Evolutionary conservation across 2,888 invertebrate species (phyloP), one percentile per base, ranked within the genome.

Genomic region (Ornithoptera priamus): DNA sequence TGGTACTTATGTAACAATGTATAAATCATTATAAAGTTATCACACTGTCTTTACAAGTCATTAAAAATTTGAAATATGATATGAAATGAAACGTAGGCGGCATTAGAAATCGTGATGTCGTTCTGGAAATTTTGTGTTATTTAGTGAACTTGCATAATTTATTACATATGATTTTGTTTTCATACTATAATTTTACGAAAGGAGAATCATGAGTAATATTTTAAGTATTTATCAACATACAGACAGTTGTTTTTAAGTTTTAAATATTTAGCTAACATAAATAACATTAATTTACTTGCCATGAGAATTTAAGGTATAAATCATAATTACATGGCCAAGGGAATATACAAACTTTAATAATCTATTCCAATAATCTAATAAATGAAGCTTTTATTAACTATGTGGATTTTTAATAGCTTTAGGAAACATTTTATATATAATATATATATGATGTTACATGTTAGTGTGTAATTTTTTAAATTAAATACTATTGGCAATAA

Each of bases 11-110:
- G 57, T 57, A 57, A 57, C 50, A 56, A 24, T 57, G 22, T 53
- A 12, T 18, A 20, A 61, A 70, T 59, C 50, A 66, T 30, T 53
- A 42, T 66, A 66, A 18, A 15, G 60, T 60, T 60, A 59, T 59
- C n/a, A 36, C 60, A 60, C 60, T 60, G 60, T 66, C 66, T 66
- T 50, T 66, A 50, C 53, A 60, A 59, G n/a, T 60, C 46, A 20
- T 66, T 66, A 50, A 50, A 50, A n/a, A 66, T 60, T 66, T 50
- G 30, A 50, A 60, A 66, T 66, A 20, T 57, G n/a, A 66, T 60
- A 59, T 66, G 36, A 60, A 66, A 53, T 17, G 53, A 36, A 42
- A 50, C 60, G 66, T 66, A 36, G 66, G 66, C 60, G 66, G 20
- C 42, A 56, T 59, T 42, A 46, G 65, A 59, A 24, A 59, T 24